Conservation (phyloP, 2,113 vertebrate species). For the Callorhinus ursinus region DNA sequence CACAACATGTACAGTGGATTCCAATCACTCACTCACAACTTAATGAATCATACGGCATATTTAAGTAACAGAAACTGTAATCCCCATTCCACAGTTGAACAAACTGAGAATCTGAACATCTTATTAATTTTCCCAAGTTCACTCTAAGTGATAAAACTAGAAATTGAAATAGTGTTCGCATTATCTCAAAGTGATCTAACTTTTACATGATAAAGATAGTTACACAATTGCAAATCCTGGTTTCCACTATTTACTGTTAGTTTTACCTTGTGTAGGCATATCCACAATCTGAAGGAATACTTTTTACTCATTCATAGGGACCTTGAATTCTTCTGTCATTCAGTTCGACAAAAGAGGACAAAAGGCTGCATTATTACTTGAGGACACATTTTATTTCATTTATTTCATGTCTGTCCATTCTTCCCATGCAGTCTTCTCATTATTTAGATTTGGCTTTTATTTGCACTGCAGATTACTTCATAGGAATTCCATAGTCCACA, state of each 20-base stretch:
- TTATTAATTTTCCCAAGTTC: not conserved
- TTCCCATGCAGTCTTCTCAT: not conserved
- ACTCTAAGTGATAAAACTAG: not conserved
- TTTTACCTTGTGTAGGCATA: not conserved
- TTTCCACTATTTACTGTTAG: not conserved
- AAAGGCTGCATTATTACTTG: not conserved
- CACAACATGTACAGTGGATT: not conserved
- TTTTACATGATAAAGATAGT: not conserved
- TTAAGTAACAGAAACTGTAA: not conserved
- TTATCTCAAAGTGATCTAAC: not conserved
- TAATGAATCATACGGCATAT: not conserved
- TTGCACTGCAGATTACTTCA: not conserved
- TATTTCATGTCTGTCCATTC: not conserved
- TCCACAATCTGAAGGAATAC: not conserved
- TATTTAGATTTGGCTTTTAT: not conserved
- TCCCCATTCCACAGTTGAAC: not conserved
- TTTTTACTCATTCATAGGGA: not conserved
- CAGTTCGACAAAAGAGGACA: not conserved
- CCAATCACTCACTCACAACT: not conserved
- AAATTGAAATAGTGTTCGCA: not conserved
- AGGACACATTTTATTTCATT: not conserved
- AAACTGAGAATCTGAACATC: not conserved
- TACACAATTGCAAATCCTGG: not conserved
- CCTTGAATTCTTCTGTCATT: not conserved
- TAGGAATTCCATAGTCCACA: not conserved